Base-by-base conservation (phyloP, 64 coral and sea anemone genomes). In the Pachyseris speciosa region DNA sequence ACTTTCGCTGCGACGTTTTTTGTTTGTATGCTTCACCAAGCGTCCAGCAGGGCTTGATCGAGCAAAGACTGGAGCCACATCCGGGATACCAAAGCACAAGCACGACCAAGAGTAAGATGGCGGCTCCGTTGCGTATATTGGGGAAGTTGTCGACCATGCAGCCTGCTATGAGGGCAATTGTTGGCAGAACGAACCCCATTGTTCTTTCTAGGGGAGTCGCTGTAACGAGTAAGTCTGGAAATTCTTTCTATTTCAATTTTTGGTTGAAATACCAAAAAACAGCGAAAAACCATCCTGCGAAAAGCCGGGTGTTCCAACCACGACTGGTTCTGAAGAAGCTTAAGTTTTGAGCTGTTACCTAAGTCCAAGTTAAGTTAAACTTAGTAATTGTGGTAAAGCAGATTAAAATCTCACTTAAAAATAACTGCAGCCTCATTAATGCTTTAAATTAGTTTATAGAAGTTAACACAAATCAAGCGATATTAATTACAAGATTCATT, bases 121-220 rank as follows among this genome's bases (percentile, higher is more conserved):
- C 77, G 6, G 53, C 52, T 60, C 40, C 77, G 9, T 31, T 61
- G 2, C 53, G 77, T 22, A 57, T 81, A 81, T 63, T 81, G 77
- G 52, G 77, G 20, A 81, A 61, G 16, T 81, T 81, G 31, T 38
- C 75, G 31, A 38, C 53, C 51, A 81, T 81, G 77, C 77, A 81
- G 53, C 52, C 52, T 32, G 51, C 53, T 42, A 61, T 63, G 53
- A 60, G 51, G 26, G 52, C 53, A 42, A 61, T 42, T 61, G 22
- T 63, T 25, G 34, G 32, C 2, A 81, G 34, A 81, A 60, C 51
- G 20, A 61, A 19, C 20, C 36, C 51, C 0, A 6, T 34, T n/a
- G 9, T 60, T 81, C 10, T 81, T 61, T 81, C 77, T 63, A 60
- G 77, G 16, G 77, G 51, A 53, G 20, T 81, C 48, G 33, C 52